These are phyloP conservation scores for Melanotus villosus DNA, from an alignment of 2,888 invertebrate genomes.

Conservation along the genomic window DNA sequence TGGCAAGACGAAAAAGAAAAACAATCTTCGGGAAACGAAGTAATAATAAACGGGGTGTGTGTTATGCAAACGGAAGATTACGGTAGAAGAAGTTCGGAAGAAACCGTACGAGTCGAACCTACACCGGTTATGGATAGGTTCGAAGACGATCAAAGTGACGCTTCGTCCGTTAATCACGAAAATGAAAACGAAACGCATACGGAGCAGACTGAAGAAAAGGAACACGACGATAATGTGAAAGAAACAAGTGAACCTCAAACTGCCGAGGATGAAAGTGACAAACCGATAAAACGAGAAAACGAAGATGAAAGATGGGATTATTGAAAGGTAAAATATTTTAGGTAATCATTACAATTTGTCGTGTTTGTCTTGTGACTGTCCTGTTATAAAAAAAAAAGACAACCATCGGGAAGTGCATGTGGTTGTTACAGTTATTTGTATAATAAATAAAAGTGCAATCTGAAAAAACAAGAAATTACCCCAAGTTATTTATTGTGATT, in stretches of 20 bases:
- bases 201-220: slow-evolving; percentile 49
- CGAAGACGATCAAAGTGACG: slow-evolving; percentile 72
- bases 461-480: slow-evolving; percentile 58
- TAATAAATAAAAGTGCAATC: slow-evolving; percentile 56
- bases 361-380: slow-evolving; percentile 42
- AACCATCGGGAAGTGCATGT: slow-evolving; percentile 30
- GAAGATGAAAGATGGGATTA: slow-evolving; percentile 79
- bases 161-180: slow-evolving; percentile 67
- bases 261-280: slow-evolving; percentile 64
- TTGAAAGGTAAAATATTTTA: slow-evolving; percentile 55
- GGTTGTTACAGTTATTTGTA: slow-evolving; percentile 44
- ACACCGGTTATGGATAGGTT: slow-evolving; percentile 78
- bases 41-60: slow-evolving; percentile 94
- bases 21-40: slow-evolving; percentile 77
- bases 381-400: slow-evolving; percentile 25
- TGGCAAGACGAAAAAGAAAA: slow-evolving; percentile 82
- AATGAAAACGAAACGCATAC: slow-evolving; percentile 56
- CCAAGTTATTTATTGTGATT: slow-evolving; percentile 65
- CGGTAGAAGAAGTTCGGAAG: slow-evolving; percentile 72
- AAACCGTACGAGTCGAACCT: slow-evolving; percentile 84
- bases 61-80: slow-evolving; percentile 91
- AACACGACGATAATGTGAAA: slow-evolving; percentile 59
- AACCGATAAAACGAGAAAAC: slow-evolving; percentile 73
- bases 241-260: slow-evolving; percentile 56
- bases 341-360: slow-evolving; percentile 43